Percentiles rank a stretch among this genome's conserved stretches.
Conservation (phyloP, 2,797 vertebrate species). For the Pseudochirops cupreus region DNA sequence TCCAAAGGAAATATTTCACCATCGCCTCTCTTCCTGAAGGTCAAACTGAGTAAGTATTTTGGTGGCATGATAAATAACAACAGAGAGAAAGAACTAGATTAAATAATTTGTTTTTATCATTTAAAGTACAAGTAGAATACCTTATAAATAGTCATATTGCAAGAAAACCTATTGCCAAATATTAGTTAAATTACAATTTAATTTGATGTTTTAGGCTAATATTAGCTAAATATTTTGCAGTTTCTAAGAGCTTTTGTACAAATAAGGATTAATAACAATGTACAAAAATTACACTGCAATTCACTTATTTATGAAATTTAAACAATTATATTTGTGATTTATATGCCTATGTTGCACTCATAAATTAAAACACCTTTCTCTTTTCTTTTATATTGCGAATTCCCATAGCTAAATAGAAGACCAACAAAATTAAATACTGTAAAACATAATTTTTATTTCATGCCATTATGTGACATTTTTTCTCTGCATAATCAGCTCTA, state of each 20-base stretch:
- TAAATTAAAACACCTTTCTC: neutral
- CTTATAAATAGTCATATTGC: slow-evolving; percentile 10
- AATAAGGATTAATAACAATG: slow-evolving; percentile 17
- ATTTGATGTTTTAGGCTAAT: slow-evolving; percentile 9
- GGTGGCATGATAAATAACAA: slow-evolving; percentile 5
- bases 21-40: neutral
- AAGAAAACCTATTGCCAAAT: slow-evolving; percentile 50
- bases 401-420: neutral
- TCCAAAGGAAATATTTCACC: neutral
- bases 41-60: neutral
- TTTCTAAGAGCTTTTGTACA: neutral
- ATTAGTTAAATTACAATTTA: slow-evolving; percentile 6
- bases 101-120: slow-evolving; percentile 43
- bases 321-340: neutral
- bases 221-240: neutral
- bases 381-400: neutral
- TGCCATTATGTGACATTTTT: neutral
- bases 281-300: neutral
- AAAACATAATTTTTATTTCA: neutral
- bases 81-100: neutral
- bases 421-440: neutral
- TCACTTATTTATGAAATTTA: slow-evolving; percentile 18
- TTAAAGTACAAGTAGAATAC: slow-evolving; percentile 47
- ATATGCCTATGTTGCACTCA: neutral
- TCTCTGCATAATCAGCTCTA: neutral